A percentile compares a stretch with the other conserved stretches of the same genome.
These are phyloP conservation scores for Drosophila subobscura DNA, from an alignment of 1,140 invertebrate genomes.

Conservation along the genomic window DNA sequence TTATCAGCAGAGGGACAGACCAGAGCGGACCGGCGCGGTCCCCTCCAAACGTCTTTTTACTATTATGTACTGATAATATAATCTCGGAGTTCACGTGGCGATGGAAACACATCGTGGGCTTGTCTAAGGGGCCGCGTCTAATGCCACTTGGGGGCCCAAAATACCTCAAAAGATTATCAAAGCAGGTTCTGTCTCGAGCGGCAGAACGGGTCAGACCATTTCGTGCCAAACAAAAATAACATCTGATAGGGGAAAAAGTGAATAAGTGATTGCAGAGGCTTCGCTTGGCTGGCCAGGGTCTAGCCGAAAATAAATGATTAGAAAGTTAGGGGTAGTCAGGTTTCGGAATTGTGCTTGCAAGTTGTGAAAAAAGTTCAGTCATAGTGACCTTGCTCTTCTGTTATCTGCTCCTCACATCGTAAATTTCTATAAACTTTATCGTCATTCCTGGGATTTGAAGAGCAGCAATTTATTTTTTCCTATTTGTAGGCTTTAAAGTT, in stretches of 20 bases:
- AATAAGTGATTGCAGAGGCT: neutral
- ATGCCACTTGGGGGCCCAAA: no score
- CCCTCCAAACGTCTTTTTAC: constrained; percentile 8
- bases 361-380: no score
- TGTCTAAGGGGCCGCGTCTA: neutral
- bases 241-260: neutral
- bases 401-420: no score
- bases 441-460: no score
- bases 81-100: constrained; percentile 6
- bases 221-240: neutral
- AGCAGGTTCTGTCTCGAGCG: no score
- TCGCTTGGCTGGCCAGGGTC: constrained; percentile 20
- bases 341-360: no score
- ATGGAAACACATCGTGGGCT: constrained; percentile 9
- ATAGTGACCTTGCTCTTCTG: no score
- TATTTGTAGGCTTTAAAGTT: no score
- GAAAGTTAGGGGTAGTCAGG: constrained; percentile 11
- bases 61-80: constrained; percentile 3
- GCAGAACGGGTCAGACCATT: no score
- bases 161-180: no score
- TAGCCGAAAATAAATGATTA: constrained; percentile 6
- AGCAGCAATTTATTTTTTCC: no score
- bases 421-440: no score
- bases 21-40: constrained; percentile 26
- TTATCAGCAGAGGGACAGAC: constrained; percentile 15